Conservation (phyloP, 2,888 invertebrate species). For the Sminthurinus aureus region DNA sequence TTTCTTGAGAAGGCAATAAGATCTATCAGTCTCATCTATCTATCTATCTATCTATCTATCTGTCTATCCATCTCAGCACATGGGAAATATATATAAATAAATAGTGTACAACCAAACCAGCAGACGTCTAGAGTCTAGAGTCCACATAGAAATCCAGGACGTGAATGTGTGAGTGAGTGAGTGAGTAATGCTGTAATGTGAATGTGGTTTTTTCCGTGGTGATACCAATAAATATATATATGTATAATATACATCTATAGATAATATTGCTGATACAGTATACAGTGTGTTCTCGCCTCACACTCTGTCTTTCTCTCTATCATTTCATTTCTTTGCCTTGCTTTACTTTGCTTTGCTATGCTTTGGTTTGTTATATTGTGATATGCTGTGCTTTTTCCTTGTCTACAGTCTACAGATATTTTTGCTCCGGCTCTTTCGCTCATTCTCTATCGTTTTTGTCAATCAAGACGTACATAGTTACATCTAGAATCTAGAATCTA, state of each 20-base stretch:
- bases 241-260: neutral
- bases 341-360: no score
- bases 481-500: no score
- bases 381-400: no score
- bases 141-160: neutral
- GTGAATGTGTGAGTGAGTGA: neutral
- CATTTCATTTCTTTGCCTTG: neutral
- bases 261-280: neutral
- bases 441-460: slow-evolving; percentile 32
- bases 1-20: neutral
- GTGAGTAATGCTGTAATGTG: neutral
- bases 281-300: slow-evolving; percentile 28
- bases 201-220: slow-evolving; percentile 7
- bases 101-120: no score
- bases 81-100: no score
- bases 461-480: slow-evolving; percentile 39
- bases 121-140: no score
- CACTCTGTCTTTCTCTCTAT: slow-evolving; percentile 6
- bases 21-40: slow-evolving; percentile 6
- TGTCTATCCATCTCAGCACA: neutral
- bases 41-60: neutral
- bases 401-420: no score
- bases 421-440: no score
- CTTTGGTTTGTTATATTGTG: no score
- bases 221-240: neutral